Base-by-base conservation (phyloP, 37 sponge, comb jelly and placozoan species). In the Mnemiopsis leidyi region DNA sequence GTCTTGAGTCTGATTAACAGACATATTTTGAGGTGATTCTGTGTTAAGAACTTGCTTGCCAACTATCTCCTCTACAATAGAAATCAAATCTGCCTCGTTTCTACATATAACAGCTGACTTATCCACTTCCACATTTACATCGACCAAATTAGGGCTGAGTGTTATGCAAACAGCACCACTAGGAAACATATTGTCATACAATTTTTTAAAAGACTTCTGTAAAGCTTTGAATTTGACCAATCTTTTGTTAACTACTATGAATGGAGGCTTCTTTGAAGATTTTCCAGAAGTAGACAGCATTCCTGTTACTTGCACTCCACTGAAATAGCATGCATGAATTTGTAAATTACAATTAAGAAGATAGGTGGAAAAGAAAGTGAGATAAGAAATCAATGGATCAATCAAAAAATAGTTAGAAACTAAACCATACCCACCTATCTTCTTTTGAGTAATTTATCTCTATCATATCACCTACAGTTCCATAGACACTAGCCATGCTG, bases 401-500 rank as follows among this genome's bases (percentile, higher is more conserved):
- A 71, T 7, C n/a, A 18, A 13, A 67, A 67, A 20, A 20, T 67
- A 67, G 13, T 67, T 67, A 67, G n/a, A n/a, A n/a, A n/a, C n/a
- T n/a, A n/a, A n/a, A 13, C 20, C 68, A 67, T 21, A 67, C 68
- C 13, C 20, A 21, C 20, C 68, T 67, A 85, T 39, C 61, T 1
- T 40, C 48, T 39, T 29, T 79, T 32, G 5, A 38, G 29, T 85
- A 33, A 85, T 2, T 39, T n/a, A 85, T 32, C 18, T 7, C 0
- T 0, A 39, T 37, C 90, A 85, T 85, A n/a, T 85, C 90, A 40
- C 36, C 48, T 0, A 85, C 21, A 85, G 18, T 85, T 38, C 97
- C 96, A 35, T 94, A 93, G 0, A 96, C 68, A 16, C 76, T 38
- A 25, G 37, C 20, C 2, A 95, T 35, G 35, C 93, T 93, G 1